Percentiles rank a stretch among this genome's conserved stretches.
phyloP scores from a whole-genome alignment of 2,888 invertebrate genomes.

The Argyresthia goedartella region DNA sequence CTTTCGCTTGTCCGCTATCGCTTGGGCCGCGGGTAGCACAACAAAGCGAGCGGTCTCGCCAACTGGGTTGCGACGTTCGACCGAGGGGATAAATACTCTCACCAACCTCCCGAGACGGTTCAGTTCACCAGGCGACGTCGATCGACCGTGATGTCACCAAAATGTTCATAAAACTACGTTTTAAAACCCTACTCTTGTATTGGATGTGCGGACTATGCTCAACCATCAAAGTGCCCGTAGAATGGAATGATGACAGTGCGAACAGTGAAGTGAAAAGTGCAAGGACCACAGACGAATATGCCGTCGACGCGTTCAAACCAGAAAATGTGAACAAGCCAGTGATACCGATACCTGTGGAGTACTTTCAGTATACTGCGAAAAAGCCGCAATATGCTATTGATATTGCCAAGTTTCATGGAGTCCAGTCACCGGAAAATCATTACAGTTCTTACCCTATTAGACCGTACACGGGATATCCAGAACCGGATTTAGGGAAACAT shows the following conservation, averaged over 20 bases:
- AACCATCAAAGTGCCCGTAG: constrained; percentile 46
- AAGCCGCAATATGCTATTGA: constrained; percentile 55
- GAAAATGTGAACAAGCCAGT: not conserved
- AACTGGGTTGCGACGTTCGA: constrained; percentile 55
- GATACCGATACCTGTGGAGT: constrained; percentile 34
- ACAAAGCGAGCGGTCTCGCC: constrained; percentile 49
- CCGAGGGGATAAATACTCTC: constrained; percentile 66
- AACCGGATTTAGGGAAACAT: constrained; percentile 43
- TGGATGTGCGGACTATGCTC: constrained; percentile 35
- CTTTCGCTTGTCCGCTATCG: not conserved
- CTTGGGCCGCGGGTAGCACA: constrained; percentile 24
- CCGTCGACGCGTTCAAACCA: constrained; percentile 22
- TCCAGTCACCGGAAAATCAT: constrained; percentile 40
- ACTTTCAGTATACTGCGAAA: constrained; percentile 49
- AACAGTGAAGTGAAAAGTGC: constrained; percentile 41
- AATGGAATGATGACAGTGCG: constrained; percentile 33
- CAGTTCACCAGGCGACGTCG: constrained; percentile 48
- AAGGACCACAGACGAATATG: constrained; percentile 14
- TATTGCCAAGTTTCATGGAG: constrained; percentile 48
- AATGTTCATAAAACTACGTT: constrained; percentile 26
- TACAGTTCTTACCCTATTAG: constrained; percentile 41
- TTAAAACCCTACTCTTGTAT: constrained; percentile 25
- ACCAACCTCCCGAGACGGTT: constrained; percentile 40
- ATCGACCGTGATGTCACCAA: constrained; percentile 54
- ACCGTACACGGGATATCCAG: constrained; percentile 34